phyloP scores from a whole-genome alignment of 2,888 invertebrate species.

The Pseudococcus jackbeardsleyi region DNA sequence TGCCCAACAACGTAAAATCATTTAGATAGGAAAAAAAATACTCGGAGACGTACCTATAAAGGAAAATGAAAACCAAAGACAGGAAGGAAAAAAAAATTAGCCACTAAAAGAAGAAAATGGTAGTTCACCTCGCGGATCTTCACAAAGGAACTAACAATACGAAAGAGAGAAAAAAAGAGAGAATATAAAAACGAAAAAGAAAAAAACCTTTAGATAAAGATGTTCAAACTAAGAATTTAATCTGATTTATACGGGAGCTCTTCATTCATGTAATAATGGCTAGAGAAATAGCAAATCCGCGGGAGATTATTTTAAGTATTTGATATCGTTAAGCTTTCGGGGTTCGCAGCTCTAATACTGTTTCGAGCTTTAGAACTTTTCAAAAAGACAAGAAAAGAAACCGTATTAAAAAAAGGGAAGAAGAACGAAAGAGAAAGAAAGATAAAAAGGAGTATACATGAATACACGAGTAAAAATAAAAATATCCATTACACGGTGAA shows the following conservation, averaged over 20 bases:
- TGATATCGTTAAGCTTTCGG: constrained; percentile 28
- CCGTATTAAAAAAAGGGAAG: not conserved
- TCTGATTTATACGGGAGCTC: constrained; percentile 28
- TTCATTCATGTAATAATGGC: constrained; percentile 32
- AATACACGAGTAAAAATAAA: constrained; percentile 1
- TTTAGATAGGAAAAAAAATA: constrained; percentile 6
- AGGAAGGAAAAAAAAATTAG: constrained; percentile 35
- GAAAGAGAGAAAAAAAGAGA: not conserved
- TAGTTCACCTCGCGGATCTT: constrained; percentile 33
- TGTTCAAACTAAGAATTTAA: constrained; percentile 32
- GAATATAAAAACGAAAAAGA: not conserved
- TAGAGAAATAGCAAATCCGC: constrained; percentile 28
- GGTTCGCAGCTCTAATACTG: constrained; percentile 28
- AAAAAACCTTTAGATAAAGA: constrained; percentile 34
- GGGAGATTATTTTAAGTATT: constrained; percentile 32
- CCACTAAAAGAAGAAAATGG: constrained; percentile 40
- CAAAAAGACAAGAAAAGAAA: constrained; percentile 28
- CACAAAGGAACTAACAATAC: constrained; percentile 27
- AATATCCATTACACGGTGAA: not conserved
- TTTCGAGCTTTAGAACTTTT: constrained; percentile 28
- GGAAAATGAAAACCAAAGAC: constrained; percentile 30
- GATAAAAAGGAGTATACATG: not conserved
- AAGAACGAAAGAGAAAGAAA: not conserved
- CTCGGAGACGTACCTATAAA: constrained; percentile 23
- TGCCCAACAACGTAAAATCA: constrained; percentile 1